phyloP scores from a whole-genome alignment of 1,140 invertebrate species.

The Holcopasites calliopsidis region DNA sequence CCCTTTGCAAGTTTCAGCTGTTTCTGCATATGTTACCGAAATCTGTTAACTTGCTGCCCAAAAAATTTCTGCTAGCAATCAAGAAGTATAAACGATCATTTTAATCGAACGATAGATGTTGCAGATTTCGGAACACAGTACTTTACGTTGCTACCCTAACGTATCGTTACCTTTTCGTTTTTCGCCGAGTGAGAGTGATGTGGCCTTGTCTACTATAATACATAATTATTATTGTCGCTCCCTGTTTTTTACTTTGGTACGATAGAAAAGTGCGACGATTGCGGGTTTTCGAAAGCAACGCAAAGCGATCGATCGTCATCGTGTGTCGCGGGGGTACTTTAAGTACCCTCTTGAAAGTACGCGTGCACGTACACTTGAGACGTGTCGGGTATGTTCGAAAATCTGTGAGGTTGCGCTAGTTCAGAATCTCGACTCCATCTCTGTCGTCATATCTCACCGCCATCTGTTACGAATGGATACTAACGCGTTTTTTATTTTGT shows the following conservation, averaged over 20 bases:
- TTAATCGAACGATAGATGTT: not conserved
- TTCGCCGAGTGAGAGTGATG: slow-evolving; percentile 72
- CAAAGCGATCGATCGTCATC: slow-evolving; percentile 33
- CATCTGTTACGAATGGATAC: slow-evolving; percentile 74
- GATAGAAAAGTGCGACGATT: slow-evolving; percentile 58
- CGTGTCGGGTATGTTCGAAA: slow-evolving; percentile 50
- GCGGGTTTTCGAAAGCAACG: slow-evolving; percentile 65
- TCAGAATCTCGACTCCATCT: slow-evolving; percentile 51
- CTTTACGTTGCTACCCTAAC: slow-evolving; percentile 50
- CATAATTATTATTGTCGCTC: slow-evolving; percentile 77
- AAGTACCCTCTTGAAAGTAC: no score
- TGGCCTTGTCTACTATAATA: slow-evolving; percentile 77
- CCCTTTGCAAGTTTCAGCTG: slow-evolving; percentile 34
- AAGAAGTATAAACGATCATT: no score
- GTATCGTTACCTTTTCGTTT: slow-evolving; percentile 53
- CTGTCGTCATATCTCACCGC: slow-evolving; percentile 67
- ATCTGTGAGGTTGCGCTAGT: slow-evolving; percentile 56
- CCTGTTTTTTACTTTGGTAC: slow-evolving; percentile 51
- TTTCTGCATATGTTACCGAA: slow-evolving; percentile 35
- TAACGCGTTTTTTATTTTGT: slow-evolving; percentile 81
- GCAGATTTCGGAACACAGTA: slow-evolving; percentile 50
- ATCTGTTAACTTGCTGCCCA: slow-evolving; percentile 51
- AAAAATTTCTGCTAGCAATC: no score
- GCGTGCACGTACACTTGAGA: no score
- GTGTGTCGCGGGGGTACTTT: slow-evolving; percentile 8